These are phyloP conservation scores for Phengaris alcon DNA, from an alignment of 2,888 invertebrate species.

Conservation along the genomic window DNA sequence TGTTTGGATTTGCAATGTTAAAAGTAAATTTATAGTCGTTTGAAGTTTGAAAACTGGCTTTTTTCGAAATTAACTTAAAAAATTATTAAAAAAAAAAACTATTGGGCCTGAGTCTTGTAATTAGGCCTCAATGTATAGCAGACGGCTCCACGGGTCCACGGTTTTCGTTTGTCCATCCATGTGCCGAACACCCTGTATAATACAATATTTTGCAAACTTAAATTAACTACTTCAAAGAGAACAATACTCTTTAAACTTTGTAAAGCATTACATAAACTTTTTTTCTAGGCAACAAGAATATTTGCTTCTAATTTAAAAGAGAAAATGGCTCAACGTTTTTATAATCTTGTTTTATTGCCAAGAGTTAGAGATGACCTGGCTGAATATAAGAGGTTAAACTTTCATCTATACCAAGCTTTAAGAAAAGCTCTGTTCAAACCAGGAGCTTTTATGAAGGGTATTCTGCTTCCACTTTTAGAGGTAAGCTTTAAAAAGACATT, in stretches of 20 bases:
- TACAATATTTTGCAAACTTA: too few species aligned
- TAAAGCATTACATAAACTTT: not conserved
- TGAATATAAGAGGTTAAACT: slow-evolving; percentile 96
- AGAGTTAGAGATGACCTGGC: slow-evolving; percentile 95
- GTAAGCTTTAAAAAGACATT: slow-evolving; percentile 45
- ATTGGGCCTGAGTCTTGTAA: too few species aligned
- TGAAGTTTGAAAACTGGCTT: too few species aligned
- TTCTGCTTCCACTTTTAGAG: slow-evolving; percentile 85
- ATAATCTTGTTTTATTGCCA: slow-evolving; percentile 94
- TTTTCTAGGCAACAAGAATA: slow-evolving; percentile 88
- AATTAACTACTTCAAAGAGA: too few species aligned
- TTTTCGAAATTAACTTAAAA: too few species aligned
- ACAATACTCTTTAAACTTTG: not conserved
- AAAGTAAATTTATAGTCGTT: too few species aligned
- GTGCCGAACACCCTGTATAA: too few species aligned
- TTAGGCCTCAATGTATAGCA: too few species aligned
- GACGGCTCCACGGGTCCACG: too few species aligned
- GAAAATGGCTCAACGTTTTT: slow-evolving; percentile 97
- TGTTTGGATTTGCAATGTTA: too few species aligned
- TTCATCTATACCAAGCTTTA: slow-evolving; percentile 96
- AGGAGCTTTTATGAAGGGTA: slow-evolving; percentile 98
- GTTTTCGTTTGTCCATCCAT: too few species aligned
- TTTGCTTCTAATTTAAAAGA: slow-evolving; percentile 98
- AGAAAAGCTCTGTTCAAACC: slow-evolving; percentile 97
- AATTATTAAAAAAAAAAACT: too few species aligned